phyloP scores from a whole-genome alignment of 2,888 invertebrate genomes.

The Agonopterix arenella region DNA sequence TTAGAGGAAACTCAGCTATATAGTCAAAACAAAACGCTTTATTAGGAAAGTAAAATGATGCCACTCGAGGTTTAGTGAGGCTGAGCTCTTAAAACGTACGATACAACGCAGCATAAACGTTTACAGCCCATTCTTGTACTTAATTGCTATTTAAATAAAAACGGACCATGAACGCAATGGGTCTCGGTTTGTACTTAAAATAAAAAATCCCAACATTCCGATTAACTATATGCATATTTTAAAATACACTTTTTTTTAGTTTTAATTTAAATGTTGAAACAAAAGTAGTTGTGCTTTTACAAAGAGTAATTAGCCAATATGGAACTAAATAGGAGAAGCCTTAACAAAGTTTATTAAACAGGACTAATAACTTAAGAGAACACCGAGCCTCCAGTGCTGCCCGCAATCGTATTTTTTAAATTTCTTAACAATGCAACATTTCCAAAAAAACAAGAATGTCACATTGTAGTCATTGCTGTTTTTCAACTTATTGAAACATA shows the following conservation, averaged over 20 bases:
- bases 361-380: too few relatives aligned
- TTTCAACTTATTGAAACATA: too few relatives aligned
- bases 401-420: too few relatives aligned
- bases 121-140: conserved; percentile 72
- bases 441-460: too few relatives aligned
- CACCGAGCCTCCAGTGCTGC: too few relatives aligned
- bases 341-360: too few relatives aligned
- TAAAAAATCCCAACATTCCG: conserved; percentile 37
- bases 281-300: not conserved
- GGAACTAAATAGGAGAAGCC: too few relatives aligned
- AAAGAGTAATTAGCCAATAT: too few relatives aligned
- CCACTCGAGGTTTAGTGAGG: conserved; percentile 41
- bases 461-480: too few relatives aligned
- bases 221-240: conserved; percentile 40
- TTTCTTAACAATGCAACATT: too few relatives aligned
- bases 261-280: conserved; percentile 6
- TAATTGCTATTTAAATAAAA: conserved; percentile 74
- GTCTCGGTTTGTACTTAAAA: conserved; percentile 38
- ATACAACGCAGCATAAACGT: conserved; percentile 57
- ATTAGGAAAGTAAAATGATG: conserved; percentile 46
- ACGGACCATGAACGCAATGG: conserved; percentile 62
- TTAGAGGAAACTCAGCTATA: too few relatives aligned
- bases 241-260: conserved; percentile 28
- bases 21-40: not conserved
- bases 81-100: conserved; percentile 51